phyloP scores from a whole-genome alignment of 35 echinoderm and acorn worm genomes.

The Stichopus chloronotus region DNA sequence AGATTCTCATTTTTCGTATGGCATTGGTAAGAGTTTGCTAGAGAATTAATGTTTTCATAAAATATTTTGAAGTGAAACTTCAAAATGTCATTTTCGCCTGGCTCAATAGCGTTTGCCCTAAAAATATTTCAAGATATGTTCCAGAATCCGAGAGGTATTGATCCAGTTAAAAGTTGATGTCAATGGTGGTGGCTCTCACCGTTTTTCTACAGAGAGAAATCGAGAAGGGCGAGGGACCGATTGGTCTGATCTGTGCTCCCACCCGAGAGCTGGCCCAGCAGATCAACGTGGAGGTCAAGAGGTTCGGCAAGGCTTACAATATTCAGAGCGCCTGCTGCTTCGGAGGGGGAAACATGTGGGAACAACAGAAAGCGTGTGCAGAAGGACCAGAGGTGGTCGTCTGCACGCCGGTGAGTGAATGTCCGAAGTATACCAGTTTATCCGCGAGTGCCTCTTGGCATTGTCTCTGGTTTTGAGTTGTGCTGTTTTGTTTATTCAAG shows the following conservation, averaged over 20 bases:
- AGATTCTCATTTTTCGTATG: too few species aligned
- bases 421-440: neutral
- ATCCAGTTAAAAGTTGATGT: too few species aligned
- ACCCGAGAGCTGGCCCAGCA: constrained; percentile 97
- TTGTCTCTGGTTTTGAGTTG: too few species aligned
- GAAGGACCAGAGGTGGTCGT: constrained; percentile 94
- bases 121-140: too few species aligned
- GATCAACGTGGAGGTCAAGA: constrained; percentile 95
- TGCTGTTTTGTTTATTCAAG: neutral
- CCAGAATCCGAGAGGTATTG: too few species aligned
- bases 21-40: too few species aligned
- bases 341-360: constrained; percentile 97
- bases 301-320: constrained; percentile 99
- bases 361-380: constrained; percentile 93
- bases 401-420: constrained; percentile 89
- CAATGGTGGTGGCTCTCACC: too few species aligned
- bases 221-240: constrained; percentile 86
- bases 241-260: constrained; percentile 95
- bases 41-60: too few species aligned
- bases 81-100: too few species aligned
- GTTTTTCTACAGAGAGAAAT: constrained; percentile 75
- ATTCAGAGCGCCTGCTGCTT: constrained; percentile 92
- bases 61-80: too few species aligned
- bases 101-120: too few species aligned
- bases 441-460: too few species aligned